Conservation (phyloP, 2,113 vertebrate species). For the Neopipo cinnamomea region DNA sequence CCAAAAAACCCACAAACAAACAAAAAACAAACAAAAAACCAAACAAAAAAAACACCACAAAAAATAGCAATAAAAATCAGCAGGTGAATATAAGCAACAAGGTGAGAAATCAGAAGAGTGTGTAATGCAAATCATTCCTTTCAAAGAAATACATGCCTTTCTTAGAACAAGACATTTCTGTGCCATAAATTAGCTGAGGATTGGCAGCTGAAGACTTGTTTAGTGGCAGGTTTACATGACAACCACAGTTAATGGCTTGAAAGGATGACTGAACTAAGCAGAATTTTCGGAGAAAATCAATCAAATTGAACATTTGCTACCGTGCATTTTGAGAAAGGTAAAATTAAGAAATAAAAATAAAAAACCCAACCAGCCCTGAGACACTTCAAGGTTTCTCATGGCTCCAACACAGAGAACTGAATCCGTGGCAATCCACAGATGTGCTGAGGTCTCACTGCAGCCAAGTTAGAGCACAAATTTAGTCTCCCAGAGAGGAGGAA, state of each 20-base stretch:
- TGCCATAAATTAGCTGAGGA: slow-evolving; percentile 36
- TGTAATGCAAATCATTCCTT: not conserved
- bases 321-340: not conserved
- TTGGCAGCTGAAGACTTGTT: slow-evolving; percentile 38
- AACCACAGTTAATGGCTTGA: not conserved
- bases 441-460: not conserved
- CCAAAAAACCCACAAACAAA: no score
- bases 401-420: not conserved
- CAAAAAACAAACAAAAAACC: no score
- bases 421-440: not conserved
- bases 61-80: not conserved
- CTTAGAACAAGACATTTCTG: not conserved
- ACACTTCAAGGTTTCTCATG: not conserved
- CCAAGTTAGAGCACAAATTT: not conserved
- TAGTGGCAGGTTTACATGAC: not conserved
- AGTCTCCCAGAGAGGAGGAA: not conserved
- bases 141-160: not conserved
- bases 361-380: not conserved
- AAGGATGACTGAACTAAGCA: slow-evolving; percentile 25
- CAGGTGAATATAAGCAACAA: not conserved
- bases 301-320: not conserved
- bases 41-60: not conserved
- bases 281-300: not conserved
- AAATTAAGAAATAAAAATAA: not conserved
- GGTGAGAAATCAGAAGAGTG: not conserved